Conservation (phyloP, 2,888 invertebrate species). For the Lydus trimaculatus region DNA sequence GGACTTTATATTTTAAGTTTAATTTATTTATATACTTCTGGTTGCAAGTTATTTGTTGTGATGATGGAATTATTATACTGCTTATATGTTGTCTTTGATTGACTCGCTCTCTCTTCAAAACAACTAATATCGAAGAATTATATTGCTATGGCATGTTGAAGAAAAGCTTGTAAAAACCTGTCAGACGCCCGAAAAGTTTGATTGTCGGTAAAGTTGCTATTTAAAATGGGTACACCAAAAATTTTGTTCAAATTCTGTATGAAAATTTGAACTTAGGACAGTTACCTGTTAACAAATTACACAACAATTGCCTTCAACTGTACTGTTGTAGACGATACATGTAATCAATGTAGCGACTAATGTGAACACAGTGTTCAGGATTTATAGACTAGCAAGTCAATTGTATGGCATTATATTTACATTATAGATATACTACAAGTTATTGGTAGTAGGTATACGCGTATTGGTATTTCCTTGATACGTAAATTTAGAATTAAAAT, state of each 20-base stretch:
- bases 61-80: constrained; percentile 28
- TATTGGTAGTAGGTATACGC: constrained; percentile 39
- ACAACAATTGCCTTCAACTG: constrained; percentile 43
- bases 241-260: background rate
- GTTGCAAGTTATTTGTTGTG: constrained; percentile 26
- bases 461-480: constrained; percentile 49
- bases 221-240: background rate
- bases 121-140: background rate
- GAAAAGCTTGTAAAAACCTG: constrained; percentile 2
- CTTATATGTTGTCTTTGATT: constrained; percentile 10
- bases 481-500: constrained; percentile 41
- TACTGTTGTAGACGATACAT: constrained; percentile 52
- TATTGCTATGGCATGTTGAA: background rate
- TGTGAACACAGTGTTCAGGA: constrained; percentile 56
- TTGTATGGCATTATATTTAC: constrained; percentile 55
- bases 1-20: constrained; percentile 51
- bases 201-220: background rate
- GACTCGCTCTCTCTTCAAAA: background rate
- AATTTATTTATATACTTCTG: constrained; percentile 41
- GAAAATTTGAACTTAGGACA: constrained; percentile 8
- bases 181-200: background rate
- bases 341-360: constrained; percentile 60
- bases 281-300: constrained; percentile 47
- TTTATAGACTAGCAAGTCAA: constrained; percentile 59
- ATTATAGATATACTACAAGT: constrained; percentile 36